Base-by-base conservation (phyloP, 2,113 vertebrate genomes). In the Panthera uncia region DNA sequence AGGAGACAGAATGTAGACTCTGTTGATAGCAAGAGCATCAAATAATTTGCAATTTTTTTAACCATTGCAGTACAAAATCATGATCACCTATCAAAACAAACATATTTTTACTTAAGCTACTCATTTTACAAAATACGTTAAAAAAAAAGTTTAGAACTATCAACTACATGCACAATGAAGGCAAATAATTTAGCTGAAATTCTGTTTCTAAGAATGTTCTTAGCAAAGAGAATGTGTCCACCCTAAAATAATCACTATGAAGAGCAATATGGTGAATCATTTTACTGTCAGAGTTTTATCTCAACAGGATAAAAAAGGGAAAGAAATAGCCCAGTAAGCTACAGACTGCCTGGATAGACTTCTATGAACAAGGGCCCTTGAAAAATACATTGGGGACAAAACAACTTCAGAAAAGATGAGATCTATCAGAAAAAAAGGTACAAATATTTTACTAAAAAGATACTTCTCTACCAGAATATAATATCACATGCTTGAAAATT, bases 381-480 rank as follows among this genome's bases (percentile, higher is more conserved):
- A 86, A 73, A 91, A 93, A 85, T 61, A 6, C 73, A 74, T 36
- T 83, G 52, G 15, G 5, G 11, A 73, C 55, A 94, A 95, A 91
- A 63, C 33, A 94, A 38, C 71, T 95, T 93, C 45, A 94, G 12
- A 71, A 97, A 95, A 92, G 57, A 78, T n/a, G 94, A 93, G 12
- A 74, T 87, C 9, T 16, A 82, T 85, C 8, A 92, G 45, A 45
- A 84, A 94, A 91, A 48, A 38, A 36, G 21, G 79, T 57, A 63
- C 78, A 57, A 38, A n/a, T 66, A 79, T 91, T 85, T 91, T 85
- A 95, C 61, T 48, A 80, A 90, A 91, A 81, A 61, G 29, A 12
- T 63, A 69, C 1, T 7, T 89, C 5, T 73, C 6, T 80, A 18
- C 1, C 2, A 95, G 41, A 41, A 73, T 52, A 61, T 33, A 73